Conservation (phyloP, 2,113 vertebrate species). For the Bos indicus region DNA sequence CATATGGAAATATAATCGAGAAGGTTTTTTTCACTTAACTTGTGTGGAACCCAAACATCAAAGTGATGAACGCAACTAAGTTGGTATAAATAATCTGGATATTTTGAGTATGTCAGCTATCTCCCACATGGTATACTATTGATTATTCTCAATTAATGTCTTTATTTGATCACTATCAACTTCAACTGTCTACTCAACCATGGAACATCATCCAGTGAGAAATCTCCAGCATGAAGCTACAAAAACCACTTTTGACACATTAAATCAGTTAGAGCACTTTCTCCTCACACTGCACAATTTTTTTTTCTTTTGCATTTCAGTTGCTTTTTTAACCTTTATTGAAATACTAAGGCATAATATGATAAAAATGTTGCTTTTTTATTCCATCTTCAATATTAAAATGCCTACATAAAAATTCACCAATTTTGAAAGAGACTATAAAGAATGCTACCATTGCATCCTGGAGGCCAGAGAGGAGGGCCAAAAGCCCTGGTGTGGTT, state of each 20-base stretch:
- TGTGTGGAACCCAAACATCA: background rate
- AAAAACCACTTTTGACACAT: background rate
- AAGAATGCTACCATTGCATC: background rate
- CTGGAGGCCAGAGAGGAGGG: background rate
- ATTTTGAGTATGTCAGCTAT: background rate
- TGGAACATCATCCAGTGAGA: rapidly evolving
- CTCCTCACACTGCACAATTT: background rate
- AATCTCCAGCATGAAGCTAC: background rate
- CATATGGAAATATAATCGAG: background rate
- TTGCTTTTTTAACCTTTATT: background rate
- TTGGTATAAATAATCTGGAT: background rate
- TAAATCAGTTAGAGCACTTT: background rate
- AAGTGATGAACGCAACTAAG: background rate
- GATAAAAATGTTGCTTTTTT: background rate
- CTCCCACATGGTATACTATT: background rate
- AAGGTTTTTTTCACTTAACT: background rate
- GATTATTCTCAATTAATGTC: background rate
- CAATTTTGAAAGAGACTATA: background rate
- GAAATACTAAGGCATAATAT: background rate
- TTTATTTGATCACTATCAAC: background rate
- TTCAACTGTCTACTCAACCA: background rate
- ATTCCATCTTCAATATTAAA: background rate
- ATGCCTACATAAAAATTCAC: background rate
- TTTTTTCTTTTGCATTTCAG: background rate
- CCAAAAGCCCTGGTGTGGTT: background rate